A percentile compares a stretch with the other conserved stretches of the same genome.
phyloP scores from a whole-genome alignment of 2,888 invertebrate species.

The Agrotis ipsilon region DNA sequence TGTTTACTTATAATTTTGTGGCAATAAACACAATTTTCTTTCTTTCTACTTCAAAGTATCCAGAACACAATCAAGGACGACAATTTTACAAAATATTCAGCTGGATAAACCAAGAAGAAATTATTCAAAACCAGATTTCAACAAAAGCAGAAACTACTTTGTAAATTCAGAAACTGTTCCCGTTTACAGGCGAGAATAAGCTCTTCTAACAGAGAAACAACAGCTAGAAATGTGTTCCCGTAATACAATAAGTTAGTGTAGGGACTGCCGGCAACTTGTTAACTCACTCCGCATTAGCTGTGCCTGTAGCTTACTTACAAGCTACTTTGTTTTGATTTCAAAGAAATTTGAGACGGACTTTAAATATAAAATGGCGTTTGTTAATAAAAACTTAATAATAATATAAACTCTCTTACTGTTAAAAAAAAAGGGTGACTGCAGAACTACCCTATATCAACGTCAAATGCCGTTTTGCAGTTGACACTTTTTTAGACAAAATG shows the following conservation, averaged over 20 bases:
- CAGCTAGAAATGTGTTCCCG: conserved; percentile 9
- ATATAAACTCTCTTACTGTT: too few species aligned
- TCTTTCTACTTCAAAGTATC: not conserved
- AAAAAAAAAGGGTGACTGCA: too few species aligned
- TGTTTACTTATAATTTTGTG: too few species aligned
- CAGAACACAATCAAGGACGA: not conserved
- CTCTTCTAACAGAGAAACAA: not conserved
- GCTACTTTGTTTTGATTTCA: conserved; percentile 8
- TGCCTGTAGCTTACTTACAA: not conserved
- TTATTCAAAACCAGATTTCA: not conserved
- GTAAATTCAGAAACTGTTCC: not conserved
- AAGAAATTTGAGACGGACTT: not conserved
- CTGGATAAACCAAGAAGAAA: not conserved
- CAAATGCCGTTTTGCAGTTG: too few species aligned
- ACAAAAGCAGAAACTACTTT: not conserved
- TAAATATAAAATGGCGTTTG: too few species aligned
- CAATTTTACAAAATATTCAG: not conserved
- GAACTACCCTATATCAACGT: too few species aligned
- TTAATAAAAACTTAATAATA: too few species aligned
- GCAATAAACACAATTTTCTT: too few species aligned
- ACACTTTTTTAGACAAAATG: too few species aligned
- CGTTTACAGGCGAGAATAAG: not conserved
- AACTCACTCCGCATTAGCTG: not conserved
- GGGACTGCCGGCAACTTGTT: conserved; percentile 4
- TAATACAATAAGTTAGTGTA: conserved; percentile 14